Percentiles rank a stretch among this genome's conserved stretches.
phyloP scores from a whole-genome alignment of 2,888 invertebrate species.

The Melipona beecheii region DNA sequence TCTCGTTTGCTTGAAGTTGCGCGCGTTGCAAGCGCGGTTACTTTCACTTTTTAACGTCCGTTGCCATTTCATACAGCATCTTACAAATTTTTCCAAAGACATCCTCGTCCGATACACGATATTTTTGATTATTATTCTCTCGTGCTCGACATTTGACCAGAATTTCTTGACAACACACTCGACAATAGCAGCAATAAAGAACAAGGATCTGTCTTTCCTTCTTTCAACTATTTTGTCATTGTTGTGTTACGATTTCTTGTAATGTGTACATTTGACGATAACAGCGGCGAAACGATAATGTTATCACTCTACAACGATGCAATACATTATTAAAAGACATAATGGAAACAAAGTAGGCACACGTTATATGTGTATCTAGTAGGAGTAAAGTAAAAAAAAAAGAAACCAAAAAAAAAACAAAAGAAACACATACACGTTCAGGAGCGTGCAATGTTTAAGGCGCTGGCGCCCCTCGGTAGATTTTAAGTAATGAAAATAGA shows the following conservation, averaged over 20 bases:
- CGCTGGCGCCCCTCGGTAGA: conserved; percentile 71
- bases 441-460: conserved; percentile 53
- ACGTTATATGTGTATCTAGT: conserved; percentile 19
- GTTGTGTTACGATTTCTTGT: conserved; percentile 9
- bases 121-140: not conserved
- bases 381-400: conserved; percentile 6
- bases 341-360: conserved; percentile 37
- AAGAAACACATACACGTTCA: conserved; percentile 36
- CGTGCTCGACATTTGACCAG: not conserved
- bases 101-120: not conserved
- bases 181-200: not conserved
- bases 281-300: conserved; percentile 37
- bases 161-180: not conserved
- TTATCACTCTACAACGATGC: conserved; percentile 40
- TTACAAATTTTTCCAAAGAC: not conserved
- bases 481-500: conserved; percentile 32
- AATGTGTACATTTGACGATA: conserved; percentile 18
- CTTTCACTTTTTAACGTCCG: conserved; percentile 14
- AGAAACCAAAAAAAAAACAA: not conserved
- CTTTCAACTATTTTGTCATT: conserved; percentile 21
- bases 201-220: conserved; percentile 44
- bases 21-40: not conserved
- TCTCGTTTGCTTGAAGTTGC: not conserved
- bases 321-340: conserved; percentile 14
- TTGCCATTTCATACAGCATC: not conserved